Conservation (phyloP, 2,888 invertebrate species). For the Hypena proboscidalis region DNA sequence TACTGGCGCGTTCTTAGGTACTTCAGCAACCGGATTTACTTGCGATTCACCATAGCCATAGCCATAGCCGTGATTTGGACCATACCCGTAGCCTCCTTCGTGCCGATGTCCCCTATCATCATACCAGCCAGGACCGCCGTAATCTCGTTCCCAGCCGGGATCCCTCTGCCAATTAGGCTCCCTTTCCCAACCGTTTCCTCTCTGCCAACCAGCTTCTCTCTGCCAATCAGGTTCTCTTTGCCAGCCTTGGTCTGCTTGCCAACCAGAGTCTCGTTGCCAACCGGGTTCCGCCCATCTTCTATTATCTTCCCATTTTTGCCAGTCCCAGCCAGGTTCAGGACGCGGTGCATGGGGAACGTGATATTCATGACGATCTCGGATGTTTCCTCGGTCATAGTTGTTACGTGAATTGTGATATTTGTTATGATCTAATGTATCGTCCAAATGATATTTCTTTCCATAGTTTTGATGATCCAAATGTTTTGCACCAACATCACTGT, state of each 20-base stretch:
- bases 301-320: constrained; percentile 64
- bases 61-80: constrained; percentile 72
- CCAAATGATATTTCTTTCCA: constrained; percentile 76
- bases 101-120: constrained; percentile 73
- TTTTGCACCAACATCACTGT: constrained; percentile 73
- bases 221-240: constrained; percentile 46
- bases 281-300: constrained; percentile 58
- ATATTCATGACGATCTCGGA: constrained; percentile 65
- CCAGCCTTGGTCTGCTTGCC: constrained; percentile 51
- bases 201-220: constrained; percentile 53
- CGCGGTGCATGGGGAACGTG: constrained; percentile 55
- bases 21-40: constrained; percentile 63
- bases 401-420: constrained; percentile 72
- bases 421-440: constrained; percentile 72
- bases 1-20: constrained; percentile 68
- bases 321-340: constrained; percentile 67
- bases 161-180: constrained; percentile 54
- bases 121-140: constrained; percentile 74
- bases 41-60: constrained; percentile 74
- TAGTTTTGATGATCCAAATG: constrained; percentile 72
- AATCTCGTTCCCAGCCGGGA: constrained; percentile 63
- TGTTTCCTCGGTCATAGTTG: constrained; percentile 67
- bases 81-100: constrained; percentile 73
- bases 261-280: constrained; percentile 50
- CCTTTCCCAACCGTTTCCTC: constrained; percentile 49